These are phyloP conservation scores for Alethe diademata DNA, from an alignment of 2,113 vertebrate genomes.

Conservation along the genomic window DNA sequence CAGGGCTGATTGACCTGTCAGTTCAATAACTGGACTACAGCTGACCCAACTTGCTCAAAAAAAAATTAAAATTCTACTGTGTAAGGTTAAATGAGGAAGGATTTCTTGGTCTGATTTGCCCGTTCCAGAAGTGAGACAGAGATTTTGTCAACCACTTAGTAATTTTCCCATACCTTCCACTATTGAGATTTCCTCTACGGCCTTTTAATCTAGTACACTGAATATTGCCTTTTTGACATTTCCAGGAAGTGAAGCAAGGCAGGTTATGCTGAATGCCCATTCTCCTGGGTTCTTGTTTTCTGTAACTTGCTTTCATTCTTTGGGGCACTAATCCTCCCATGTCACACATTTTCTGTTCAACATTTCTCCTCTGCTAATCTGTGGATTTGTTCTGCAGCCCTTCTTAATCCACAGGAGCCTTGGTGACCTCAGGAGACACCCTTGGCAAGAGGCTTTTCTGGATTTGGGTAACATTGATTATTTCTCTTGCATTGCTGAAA, in stretches of 20 bases:
- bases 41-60: background rate
- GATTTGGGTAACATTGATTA: background rate
- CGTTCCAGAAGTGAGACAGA: background rate
- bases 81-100: background rate
- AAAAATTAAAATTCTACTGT: background rate
- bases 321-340: background rate
- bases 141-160: background rate
- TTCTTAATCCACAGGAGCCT: slow-evolving; percentile 32
- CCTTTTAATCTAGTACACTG: background rate
- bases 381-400: slow-evolving; percentile 41
- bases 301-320: background rate
- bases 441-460: slow-evolving; percentile 32
- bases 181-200: background rate
- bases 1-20: background rate
- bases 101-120: background rate
- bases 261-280: background rate
- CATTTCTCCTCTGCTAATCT: slow-evolving; percentile 49
- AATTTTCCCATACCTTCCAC: background rate
- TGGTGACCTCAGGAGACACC: slow-evolving; percentile 24
- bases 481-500: slow-evolving; percentile 13
- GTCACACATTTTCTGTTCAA: slow-evolving; percentile 36
- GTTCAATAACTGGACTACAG: background rate
- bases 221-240: background rate
- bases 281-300: background rate
- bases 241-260: background rate